Percentiles rank a stretch among this genome's conserved stretches.
Evolutionary conservation across 2,797 vertebrate species (phyloP).

Genomic region (Coreius guichenoti): DNA sequence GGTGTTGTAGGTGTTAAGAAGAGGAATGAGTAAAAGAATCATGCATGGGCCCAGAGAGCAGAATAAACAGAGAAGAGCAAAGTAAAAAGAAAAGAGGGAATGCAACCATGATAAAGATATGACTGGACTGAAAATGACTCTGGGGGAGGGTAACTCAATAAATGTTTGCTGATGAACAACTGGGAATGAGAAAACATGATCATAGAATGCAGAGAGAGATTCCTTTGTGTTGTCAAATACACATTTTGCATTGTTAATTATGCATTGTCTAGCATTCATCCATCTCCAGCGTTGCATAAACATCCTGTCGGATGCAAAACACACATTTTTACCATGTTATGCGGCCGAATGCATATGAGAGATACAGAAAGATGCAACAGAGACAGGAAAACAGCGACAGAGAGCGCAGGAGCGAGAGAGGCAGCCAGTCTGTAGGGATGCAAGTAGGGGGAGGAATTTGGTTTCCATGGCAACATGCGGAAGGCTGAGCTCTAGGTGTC

Average conservation of each 20-base stretch:
- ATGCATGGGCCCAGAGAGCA: constrained; percentile 56
- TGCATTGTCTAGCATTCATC: constrained; percentile 2
- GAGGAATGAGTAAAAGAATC: constrained; percentile 56
- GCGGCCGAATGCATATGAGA: constrained; percentile 52
- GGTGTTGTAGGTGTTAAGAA: constrained; percentile 17
- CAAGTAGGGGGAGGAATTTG: constrained; percentile 86
- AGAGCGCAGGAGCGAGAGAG: constrained; percentile 67
- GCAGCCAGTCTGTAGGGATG: constrained; percentile 84
- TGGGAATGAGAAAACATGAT: constrained; percentile 63
- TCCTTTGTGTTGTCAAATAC: constrained; percentile 1
- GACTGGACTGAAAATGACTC: constrained; percentile 63
- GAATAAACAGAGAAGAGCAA: constrained; percentile 59
- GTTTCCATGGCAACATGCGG: constrained; percentile 84
- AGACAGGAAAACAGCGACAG: constrained; percentile 57
- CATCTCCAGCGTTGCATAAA: neutral
- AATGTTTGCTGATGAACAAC: constrained; percentile 74
- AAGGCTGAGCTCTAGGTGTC: constrained; percentile 86
- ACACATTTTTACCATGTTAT: constrained; percentile 26
- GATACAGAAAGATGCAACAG: constrained; percentile 68
- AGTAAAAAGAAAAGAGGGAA: constrained; percentile 31
- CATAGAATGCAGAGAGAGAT: constrained; percentile 16
- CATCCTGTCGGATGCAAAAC: neutral
- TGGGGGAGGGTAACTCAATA: constrained; percentile 70
- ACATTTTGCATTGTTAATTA: neutral
- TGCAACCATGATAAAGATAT: constrained; percentile 72